Evolutionary conservation across 2,797 vertebrate genomes (phyloP), one percentile per base, ranked within the genome.

Genomic region (Lutjanus campechanus): DNA sequence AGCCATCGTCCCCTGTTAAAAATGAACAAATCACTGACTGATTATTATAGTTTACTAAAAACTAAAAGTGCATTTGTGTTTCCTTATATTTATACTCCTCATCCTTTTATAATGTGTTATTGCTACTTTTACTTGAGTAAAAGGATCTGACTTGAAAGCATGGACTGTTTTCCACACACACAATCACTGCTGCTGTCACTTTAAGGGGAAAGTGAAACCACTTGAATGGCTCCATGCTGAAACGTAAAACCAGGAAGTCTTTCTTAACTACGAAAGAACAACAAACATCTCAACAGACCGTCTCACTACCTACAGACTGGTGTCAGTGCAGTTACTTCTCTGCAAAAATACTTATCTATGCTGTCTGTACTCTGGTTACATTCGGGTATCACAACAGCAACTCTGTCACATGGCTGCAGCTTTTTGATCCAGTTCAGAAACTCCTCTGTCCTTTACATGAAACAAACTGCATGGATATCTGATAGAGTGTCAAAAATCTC

Each of bases 171-270:
- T 19, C 12, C 0, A 15, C 51, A 7, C 58, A 22, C n/a, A 36
- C 29, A 36, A 36, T 41, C 4, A 36, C 29, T 2, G 50, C 49
- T 67, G 5, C 62, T 86, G 80, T 85, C 77, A n/a, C 86, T 87
- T 91, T 91, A 92, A 92, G 68, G 54, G 8, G 5, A 83, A 86
- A 77, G 58, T 73, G 59, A 81, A 79, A 90, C 60, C 20, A 46
- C 7, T 5, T 55, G 2, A 53, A 17, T 2, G 8, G 1, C 1
- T 62, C 64, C 50, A 64, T 1, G 41, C 43, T 70, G 86, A 83
- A 86, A 93, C 76, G 43, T 60, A 53, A 90, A 89, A 90, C 87
- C 81, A 88, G 88, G 88, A 91, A 93, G 25, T 69, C 29, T 85
- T 51, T 62, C 62, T 60, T 11, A 66, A 68, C 10, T 5, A 0